Evolutionary conservation across 2,888 invertebrate species (phyloP), one percentile per base, ranked within the genome.

Genomic region (Leptinotarsa rubiginosa): DNA sequence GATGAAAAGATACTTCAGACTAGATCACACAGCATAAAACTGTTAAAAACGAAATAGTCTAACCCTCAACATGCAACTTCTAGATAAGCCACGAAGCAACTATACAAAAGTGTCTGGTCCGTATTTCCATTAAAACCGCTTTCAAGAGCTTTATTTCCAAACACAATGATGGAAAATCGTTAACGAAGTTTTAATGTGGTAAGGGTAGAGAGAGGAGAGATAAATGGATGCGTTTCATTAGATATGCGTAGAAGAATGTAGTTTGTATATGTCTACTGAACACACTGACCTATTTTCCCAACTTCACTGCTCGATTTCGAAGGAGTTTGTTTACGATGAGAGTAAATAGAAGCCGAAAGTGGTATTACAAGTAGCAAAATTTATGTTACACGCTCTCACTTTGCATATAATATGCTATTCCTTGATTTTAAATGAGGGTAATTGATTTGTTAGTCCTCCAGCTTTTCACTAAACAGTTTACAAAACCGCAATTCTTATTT

Each of bases 131-230:
- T 72, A 68, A 73, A 69, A 73, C 15, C 54, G 73, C 64, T 65
- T 73, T 69, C 73, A 18, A 64, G 68, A 50, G 73, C 69, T 64
- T 66, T 73, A 73, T 73, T 73, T 68, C 62, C 65, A 73, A 68
- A 69, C 52, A 64, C 69, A 69, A 69, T 69, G 73, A 73, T 69
- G 69, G 73, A 73, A 73, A 73, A 73, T 73, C 73, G 73, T 73
- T 73, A 73, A 50, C 16, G 4, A 50, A 50, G 50, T 50, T 50
- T 50, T 50, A 50, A 50, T 50, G 50, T 50, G 4, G 50, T 15
- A 4, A 50, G 50, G 50, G 50, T 50, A 16, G 50, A 15, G 15
- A 16, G 54, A 54, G 54, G n/a, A 54, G 54, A 54, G 16, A 20
- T 54, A n/a, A 54, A 16, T 10, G 54, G 10, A 10, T 10, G 18